phyloP scores from a whole-genome alignment of 1,140 invertebrate genomes.

The Himalopsyche phryganea region DNA sequence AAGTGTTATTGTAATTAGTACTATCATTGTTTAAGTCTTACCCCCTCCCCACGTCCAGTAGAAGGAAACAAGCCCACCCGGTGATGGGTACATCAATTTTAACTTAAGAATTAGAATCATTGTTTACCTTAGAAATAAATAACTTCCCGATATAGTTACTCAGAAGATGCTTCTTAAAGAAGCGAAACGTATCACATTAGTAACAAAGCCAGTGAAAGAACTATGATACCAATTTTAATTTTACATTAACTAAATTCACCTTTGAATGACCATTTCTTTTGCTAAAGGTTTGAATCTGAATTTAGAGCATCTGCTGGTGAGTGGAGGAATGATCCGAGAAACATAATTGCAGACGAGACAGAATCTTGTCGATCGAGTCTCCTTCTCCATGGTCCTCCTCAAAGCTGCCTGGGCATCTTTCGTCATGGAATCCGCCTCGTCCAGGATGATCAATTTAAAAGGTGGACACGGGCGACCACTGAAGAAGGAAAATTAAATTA shows the following conservation, averaged over 20 bases:
- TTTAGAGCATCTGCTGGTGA: constrained; percentile 97
- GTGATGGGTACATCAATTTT: no score
- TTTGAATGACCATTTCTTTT: constrained; percentile 62
- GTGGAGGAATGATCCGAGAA: constrained; percentile 94
- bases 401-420: constrained; percentile 88
- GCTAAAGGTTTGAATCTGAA: constrained; percentile 94
- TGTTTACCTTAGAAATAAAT: no score
- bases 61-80: no score
- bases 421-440: constrained; percentile 99
- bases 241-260: constrained; percentile 39
- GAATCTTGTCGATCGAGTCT: constrained; percentile 92
- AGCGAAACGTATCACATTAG: no score
- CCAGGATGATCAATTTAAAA: constrained; percentile 95
- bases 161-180: no score
- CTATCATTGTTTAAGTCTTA: no score
- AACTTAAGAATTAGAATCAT: no score
- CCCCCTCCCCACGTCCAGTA: no score
- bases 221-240: no score
- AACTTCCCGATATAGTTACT: no score
- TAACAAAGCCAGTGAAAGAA: no score
- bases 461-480: constrained; percentile 86
- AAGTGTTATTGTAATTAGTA: no score
- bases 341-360: constrained; percentile 99
- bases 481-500: constrained; percentile 10
- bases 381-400: constrained; percentile 95